Base-by-base conservation (phyloP, 2,888 invertebrate species). In the Nomada goodeniana region DNA sequence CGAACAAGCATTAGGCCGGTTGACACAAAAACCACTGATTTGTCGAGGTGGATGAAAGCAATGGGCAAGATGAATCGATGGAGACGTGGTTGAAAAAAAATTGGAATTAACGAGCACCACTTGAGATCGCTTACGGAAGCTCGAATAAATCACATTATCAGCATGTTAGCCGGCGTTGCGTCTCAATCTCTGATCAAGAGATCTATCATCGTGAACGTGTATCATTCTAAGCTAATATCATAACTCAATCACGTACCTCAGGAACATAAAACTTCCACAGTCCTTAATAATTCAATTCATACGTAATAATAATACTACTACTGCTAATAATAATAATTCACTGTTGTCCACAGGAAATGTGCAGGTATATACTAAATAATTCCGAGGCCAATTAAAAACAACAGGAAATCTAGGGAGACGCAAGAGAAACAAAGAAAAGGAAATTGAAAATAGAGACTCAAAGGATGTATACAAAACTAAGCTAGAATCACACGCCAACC, bases 11-110 rank as follows among this genome's bases (percentile, higher is more conserved):
- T 85, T 86, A 86, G 77, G 74, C 47, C 36, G 65, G 70, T 88
- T 87, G 86, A 85, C 82, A 88, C 47, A 88, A 88, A 88, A 89
- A 83, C 57, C 47, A 42, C 44, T 77, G 79, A 84, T 77, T 65
- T 70, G 63, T 76, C 63, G 73, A 61, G 77, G 57, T 59, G 72
- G 79, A 63, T 74, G 72, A 73, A 63, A 70, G 67, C 55, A 44
- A 57, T 69, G 73, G 53, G 47, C 57, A 61, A 77, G 71, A 71
- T 80, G 73, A 85, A 83, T 82, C 77, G 77, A 63, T 72, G 36
- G 69, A 57, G 67, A 5, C 11, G n/a, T 5, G 18, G 11, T 57
- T 44, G 36, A 15, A 42, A 44, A 50, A 55, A 57, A 60, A 57
- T 61, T 64, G 36, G 52, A 59, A 74, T 68, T 71, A 78, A 83